These are phyloP conservation scores for Lagria hirta DNA, from an alignment of 2,888 invertebrate genomes.

Conservation along the genomic window DNA sequence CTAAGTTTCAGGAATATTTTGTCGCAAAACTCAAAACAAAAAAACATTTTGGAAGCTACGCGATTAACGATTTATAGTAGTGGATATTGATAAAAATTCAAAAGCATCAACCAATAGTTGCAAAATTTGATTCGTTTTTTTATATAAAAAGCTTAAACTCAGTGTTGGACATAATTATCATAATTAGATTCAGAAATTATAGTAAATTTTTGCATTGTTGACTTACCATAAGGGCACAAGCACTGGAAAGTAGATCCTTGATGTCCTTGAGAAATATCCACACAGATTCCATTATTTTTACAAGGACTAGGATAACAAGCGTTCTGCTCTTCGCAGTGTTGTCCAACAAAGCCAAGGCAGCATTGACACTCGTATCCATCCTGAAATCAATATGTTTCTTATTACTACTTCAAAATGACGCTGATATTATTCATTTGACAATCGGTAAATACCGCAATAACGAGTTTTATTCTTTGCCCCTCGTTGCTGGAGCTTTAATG, in stretches of 20 bases:
- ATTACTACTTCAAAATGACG: slow-evolving; percentile 15
- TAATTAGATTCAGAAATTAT: no score
- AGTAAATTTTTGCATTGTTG: no score
- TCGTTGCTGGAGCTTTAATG: slow-evolving; percentile 18
- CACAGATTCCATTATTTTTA: slow-evolving; percentile 75
- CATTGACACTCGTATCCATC: slow-evolving; percentile 78
- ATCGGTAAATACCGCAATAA: slow-evolving; percentile 17
- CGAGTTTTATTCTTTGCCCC: slow-evolving; percentile 13
- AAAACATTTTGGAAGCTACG: no score
- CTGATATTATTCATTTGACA: slow-evolving; percentile 21
- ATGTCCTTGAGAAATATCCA: slow-evolving; percentile 72
- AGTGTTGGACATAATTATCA: no score
- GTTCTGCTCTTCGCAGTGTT: slow-evolving; percentile 75
- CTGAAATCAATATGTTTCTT: slow-evolving; percentile 47
- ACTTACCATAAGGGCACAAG: slow-evolving; percentile 73
- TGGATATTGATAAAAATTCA: no score
- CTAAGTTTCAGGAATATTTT: no score
- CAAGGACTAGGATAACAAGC: slow-evolving; percentile 74
- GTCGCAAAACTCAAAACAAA: no score
- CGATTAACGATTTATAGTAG: no score
- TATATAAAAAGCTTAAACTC: no score
- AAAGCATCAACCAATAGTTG: no score
- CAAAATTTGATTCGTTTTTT: no score
- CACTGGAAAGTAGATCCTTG: slow-evolving; percentile 72
- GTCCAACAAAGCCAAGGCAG: slow-evolving; percentile 70